Conservation (phyloP, 2,888 invertebrate genomes). For the Xanthia icteritia region DNA sequence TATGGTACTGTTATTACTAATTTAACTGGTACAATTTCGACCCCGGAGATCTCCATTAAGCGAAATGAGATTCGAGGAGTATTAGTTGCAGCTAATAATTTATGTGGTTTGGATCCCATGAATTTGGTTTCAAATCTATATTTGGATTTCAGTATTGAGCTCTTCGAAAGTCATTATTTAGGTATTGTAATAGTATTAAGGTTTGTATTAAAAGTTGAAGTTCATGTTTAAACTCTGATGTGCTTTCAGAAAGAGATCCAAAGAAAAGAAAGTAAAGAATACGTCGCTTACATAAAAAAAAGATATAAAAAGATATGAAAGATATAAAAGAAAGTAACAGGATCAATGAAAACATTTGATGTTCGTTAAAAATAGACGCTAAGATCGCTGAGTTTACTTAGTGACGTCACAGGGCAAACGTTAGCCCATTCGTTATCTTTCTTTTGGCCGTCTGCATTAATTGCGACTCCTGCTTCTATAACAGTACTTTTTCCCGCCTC, state of each 20-base stretch:
- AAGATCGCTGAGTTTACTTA: slow-evolving; percentile 36
- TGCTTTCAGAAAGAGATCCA: too few relatives aligned
- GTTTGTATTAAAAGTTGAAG: slow-evolving; percentile 3
- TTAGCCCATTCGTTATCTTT: slow-evolving; percentile 70
- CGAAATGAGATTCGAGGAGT: slow-evolving; percentile 58
- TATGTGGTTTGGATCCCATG: slow-evolving; percentile 39
- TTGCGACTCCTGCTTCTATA: slow-evolving; percentile 80
- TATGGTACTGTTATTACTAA: slow-evolving; percentile 68
- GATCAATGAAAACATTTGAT: slow-evolving; percentile 48
- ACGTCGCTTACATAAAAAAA: slow-evolving; percentile 22
- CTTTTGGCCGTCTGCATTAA: slow-evolving; percentile 78
- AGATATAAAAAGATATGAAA: slow-evolving; percentile 47
- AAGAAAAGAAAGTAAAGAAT: slow-evolving; percentile 17
- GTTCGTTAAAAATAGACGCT: slow-evolving; percentile 47
- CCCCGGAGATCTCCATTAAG: slow-evolving; percentile 63
- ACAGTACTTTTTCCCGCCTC: slow-evolving; percentile 74
- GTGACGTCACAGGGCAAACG: slow-evolving; percentile 66
- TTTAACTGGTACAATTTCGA: slow-evolving; percentile 64
- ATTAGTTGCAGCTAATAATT: slow-evolving; percentile 56
- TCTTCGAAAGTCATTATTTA: slow-evolving; percentile 18
- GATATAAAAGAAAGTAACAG: slow-evolving; percentile 47
- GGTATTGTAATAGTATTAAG: neutral
- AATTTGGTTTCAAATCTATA: slow-evolving; percentile 30
- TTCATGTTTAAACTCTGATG: neutral
- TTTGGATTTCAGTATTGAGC: slow-evolving; percentile 42